Base-by-base conservation (phyloP, 37 sponge, comb jelly and placozoan species). In the Ephydatia muelleri region DNA sequence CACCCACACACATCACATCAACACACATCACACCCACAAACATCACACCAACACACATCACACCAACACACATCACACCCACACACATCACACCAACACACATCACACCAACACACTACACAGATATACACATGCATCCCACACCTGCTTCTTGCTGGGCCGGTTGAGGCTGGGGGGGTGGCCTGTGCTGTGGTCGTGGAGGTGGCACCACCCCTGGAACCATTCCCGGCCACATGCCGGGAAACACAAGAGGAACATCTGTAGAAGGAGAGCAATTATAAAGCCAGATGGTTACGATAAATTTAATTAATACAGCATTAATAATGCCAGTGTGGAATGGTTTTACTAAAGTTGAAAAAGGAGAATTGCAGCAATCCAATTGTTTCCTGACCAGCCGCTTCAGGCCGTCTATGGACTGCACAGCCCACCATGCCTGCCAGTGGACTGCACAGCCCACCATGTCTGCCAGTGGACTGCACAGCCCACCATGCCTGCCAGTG, bases 171-270 rank as follows among this genome's bases (percentile, higher is more conserved):
- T 28, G 65, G 11, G 43, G 6, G 19, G 73, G 26, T 83, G 83
- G 29, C 12, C 47, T 49, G 2, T 33, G 64, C 37, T 40, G 80
- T 28, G 47, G 80, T 79, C 35, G 80, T 48, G 30, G 49, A 72
- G 65, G 71, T 65, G 28, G 83, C 39, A 70, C 39, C 8, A 11
- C 26, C 5, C 27, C 38, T n/a, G 49, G 38, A 43, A 76, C 23
- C 82, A 75, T 67, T 30, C 74, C 81, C 9, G 87, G 80, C 75
- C 37, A 64, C 81, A 80, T 87, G 74, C 49, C 70, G 21, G 87
- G 85, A 16, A 57, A 57, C 57, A 11, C 57, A 57, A 5, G 57
- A 57, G 86, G 43, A 30, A 65, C 84, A 84, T 76, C 77, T 76
- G 65, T n/a, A 65, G 80, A 6, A 73, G 80, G 5, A 11, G 70